These are phyloP conservation scores for Margaritifera margaritifera DNA, from an alignment of 2,888 invertebrate species.

Conservation along the genomic window DNA sequence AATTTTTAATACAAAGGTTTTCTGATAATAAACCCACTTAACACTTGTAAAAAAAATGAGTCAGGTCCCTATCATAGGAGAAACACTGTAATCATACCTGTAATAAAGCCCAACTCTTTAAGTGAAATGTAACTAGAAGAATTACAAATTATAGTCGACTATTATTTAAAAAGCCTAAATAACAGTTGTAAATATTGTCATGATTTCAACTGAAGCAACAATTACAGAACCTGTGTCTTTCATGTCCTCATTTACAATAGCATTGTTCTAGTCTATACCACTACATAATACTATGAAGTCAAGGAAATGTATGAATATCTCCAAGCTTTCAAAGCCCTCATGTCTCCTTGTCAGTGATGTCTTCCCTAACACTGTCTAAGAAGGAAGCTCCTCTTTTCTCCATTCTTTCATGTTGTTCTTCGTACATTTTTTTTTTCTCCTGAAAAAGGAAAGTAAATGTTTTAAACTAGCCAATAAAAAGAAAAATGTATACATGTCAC, in stretches of 20 bases:
- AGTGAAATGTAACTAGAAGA: too few species aligned
- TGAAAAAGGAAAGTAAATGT: slow-evolving; percentile 27
- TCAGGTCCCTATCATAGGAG: too few species aligned
- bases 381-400: slow-evolving; percentile 55
- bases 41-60: too few species aligned
- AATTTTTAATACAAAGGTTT: too few species aligned
- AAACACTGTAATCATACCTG: too few species aligned
- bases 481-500: too few species aligned
- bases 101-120: too few species aligned
- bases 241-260: background rate
- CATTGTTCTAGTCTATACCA: background rate
- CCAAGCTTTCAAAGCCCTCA: too few species aligned
- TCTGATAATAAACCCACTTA: too few species aligned
- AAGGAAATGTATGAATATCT: background rate
- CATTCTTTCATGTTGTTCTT: slow-evolving; percentile 60
- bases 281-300: background rate
- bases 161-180: too few species aligned
- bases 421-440: slow-evolving; percentile 57
- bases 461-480: background rate
- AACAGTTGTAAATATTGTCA: too few species aligned
- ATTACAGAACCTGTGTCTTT: background rate
- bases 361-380: slow-evolving; percentile 63
- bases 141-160: too few species aligned
- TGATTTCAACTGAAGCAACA: background rate
- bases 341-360: slow-evolving; percentile 10